Percentiles rank a stretch among this genome's conserved stretches.
These are phyloP conservation scores for Vireo griseus DNA, from an alignment of 2,797 vertebrate species.

Conservation along the genomic window DNA sequence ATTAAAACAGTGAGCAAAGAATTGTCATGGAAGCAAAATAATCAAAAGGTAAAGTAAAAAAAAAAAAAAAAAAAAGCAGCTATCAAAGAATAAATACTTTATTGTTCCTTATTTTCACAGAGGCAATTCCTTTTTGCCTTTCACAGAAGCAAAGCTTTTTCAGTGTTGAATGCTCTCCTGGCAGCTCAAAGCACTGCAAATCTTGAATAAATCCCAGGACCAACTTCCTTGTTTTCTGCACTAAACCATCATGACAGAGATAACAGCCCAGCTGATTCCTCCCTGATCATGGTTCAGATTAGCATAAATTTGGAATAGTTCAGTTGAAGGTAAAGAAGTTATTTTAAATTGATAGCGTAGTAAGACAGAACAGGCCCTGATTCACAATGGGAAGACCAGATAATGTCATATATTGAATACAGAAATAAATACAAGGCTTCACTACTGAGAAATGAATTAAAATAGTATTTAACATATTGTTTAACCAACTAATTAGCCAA, in stretches of 20 bases:
- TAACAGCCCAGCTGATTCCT: not conserved
- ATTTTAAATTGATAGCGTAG: not conserved
- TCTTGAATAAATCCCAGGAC: not conserved
- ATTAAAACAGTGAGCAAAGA: not conserved
- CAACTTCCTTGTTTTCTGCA: not conserved
- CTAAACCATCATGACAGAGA: not conserved
- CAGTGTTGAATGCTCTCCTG: not conserved
- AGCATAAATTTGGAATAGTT: not conserved
- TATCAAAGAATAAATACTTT: not conserved
- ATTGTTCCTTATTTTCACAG: not conserved
- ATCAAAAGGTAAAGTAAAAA: not conserved
- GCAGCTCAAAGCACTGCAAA: not conserved
- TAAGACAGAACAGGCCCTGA: not conserved
- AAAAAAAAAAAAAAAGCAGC: not conserved
- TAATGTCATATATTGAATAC: not conserved
- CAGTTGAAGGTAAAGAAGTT: not conserved
- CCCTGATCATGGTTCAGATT: not conserved
- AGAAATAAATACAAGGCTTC: not conserved
- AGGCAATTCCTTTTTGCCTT: not conserved
- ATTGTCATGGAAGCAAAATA: not conserved
- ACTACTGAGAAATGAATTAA: not conserved
- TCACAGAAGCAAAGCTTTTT: not conserved
- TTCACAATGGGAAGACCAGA: not conserved
- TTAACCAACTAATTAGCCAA: not conserved
- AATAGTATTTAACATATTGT: not conserved